These are phyloP conservation scores for Melitaea cinxia DNA, from an alignment of 1,140 invertebrate species.

Conservation along the genomic window DNA sequence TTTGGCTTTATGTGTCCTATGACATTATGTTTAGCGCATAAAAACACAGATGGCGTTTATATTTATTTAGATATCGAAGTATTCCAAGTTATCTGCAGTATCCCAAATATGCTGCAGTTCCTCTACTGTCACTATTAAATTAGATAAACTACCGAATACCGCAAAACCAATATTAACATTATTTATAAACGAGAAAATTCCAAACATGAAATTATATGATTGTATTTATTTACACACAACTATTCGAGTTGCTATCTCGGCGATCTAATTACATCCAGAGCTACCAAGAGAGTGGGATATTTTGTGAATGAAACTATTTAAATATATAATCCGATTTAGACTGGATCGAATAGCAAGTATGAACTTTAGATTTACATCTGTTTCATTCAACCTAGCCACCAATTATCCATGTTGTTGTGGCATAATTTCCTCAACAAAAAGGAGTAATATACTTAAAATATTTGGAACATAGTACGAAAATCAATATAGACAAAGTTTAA, in stretches of 20 bases:
- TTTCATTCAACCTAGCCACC: neutral
- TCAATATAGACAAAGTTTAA: neutral
- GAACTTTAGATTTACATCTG: neutral
- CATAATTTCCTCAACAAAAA: too few species aligned
- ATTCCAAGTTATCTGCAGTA: too few species aligned
- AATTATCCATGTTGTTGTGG: too few species aligned
- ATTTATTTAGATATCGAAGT: too few species aligned
- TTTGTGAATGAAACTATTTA: constrained; percentile 28
- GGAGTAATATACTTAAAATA: too few species aligned
- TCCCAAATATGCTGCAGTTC: too few species aligned
- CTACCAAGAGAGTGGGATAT: constrained; percentile 8
- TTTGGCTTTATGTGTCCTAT: too few species aligned
- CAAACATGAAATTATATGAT: neutral
- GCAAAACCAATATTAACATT: too few species aligned
- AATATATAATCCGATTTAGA: constrained; percentile 9
- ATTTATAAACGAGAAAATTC: neutral
- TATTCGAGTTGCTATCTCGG: neutral
- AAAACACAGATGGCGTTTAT: too few species aligned
- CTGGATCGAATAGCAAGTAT: neutral
- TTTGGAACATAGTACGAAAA: neutral
- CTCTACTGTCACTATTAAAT: too few species aligned
- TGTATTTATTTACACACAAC: constrained; percentile 23
- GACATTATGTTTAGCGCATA: too few species aligned
- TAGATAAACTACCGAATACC: too few species aligned
- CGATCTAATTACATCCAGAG: constrained; percentile 14